Evolutionary conservation across 2,797 vertebrate species (phyloP).

Genomic region (Chloroceryle inda): DNA sequence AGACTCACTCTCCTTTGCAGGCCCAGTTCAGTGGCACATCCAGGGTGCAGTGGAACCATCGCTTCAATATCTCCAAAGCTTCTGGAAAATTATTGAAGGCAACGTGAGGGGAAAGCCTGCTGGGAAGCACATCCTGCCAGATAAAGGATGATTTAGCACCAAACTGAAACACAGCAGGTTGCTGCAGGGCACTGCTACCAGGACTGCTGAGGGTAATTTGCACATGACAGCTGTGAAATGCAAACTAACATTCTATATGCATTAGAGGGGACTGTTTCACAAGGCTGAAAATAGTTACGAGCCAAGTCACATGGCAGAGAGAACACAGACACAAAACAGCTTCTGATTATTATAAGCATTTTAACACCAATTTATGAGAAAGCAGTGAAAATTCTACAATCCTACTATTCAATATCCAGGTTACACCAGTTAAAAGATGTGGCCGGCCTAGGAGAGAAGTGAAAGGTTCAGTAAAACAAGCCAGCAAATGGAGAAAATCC

Average conservation of each 20-base stretch:
- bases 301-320: neutral
- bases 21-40: neutral
- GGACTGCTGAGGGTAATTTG: neutral
- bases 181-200: neutral
- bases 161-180: fast-evolving
- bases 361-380: neutral
- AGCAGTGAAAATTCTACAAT: neutral
- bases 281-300: neutral
- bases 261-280: neutral
- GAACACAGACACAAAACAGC: neutral
- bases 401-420: neutral
- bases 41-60: neutral
- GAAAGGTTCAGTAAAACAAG: neutral
- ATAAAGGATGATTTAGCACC: neutral
- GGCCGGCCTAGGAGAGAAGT: neutral
- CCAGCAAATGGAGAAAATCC: neutral
- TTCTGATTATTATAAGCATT: neutral
- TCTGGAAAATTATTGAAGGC: neutral
- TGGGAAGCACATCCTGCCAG: neutral
- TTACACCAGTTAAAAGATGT: neutral
- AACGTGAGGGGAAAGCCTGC: neutral
- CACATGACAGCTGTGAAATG: fast-evolving
- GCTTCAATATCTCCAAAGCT: neutral
- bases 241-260: neutral
- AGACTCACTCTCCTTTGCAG: fast-evolving